These are phyloP conservation scores for Heterodera schachtii DNA, from an alignment of 1,140 invertebrate genomes.

Conservation along the genomic window DNA sequence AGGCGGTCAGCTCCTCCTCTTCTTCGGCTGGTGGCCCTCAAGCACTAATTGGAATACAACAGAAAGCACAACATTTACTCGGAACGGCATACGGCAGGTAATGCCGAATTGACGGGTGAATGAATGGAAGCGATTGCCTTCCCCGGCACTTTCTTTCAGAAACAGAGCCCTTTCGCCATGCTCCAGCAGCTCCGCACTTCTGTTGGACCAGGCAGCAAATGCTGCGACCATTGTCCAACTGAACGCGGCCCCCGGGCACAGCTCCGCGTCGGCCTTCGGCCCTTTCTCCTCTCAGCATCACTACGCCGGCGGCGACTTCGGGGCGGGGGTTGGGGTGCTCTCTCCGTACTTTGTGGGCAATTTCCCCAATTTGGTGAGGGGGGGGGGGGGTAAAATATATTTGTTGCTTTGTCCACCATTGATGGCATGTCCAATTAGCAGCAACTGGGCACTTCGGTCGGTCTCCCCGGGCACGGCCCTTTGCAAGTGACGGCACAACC, in stretches of 20 bases:
- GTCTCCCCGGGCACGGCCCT: background rate
- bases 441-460: background rate
- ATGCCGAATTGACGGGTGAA: too few species aligned
- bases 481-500: background rate
- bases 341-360: conserved; percentile 48
- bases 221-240: conserved; percentile 44
- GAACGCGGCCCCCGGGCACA: conserved; percentile 30
- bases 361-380: conserved; percentile 44
- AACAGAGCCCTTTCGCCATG: background rate
- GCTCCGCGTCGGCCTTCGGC: background rate
- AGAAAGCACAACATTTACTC: conserved; percentile 28
- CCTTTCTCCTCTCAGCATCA: conserved; percentile 20
- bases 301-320: conserved; percentile 29
- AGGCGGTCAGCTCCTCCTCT: background rate
- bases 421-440: conserved; percentile 26
- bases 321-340: background rate
- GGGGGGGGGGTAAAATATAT: too few species aligned
- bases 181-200: background rate
- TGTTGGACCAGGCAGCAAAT: conserved; percentile 22
- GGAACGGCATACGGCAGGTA: background rate
- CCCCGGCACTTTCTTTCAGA: too few species aligned
- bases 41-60: background rate
- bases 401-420: conserved; percentile 7
- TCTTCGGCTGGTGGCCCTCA: background rate
- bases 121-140: too few species aligned